phyloP scores from a whole-genome alignment of 2,113 vertebrate species.

The Danio rerio region GRCz12tu NC_133192.1:31788001-31788500 shows the following conservation, averaged over 20 bases:
- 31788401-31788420: too few species aligned
- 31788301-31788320: too few species aligned
- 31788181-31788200: slow-evolving; percentile 10
- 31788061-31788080: slow-evolving; percentile 73
- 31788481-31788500: too few species aligned
- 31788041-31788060: slow-evolving; percentile 77
- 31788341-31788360: too few species aligned
- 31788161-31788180: slow-evolving; percentile 30
- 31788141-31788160: slow-evolving; percentile 38
- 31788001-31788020: slow-evolving; percentile 74
- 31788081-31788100: slow-evolving; percentile 74
- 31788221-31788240: not conserved
- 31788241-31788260: not conserved
- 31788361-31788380: too few species aligned
- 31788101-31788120: slow-evolving; percentile 69
- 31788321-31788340: too few species aligned
- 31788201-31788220: not conserved
- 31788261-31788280: too few species aligned
- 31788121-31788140: slow-evolving; percentile 61
- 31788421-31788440: too few species aligned
- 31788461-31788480: too few species aligned
- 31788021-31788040: slow-evolving; percentile 69
- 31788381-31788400: too few species aligned
- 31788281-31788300: too few species aligned
- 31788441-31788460: too few species aligned